Evolutionary conservation across 1,140 invertebrate species (phyloP), one percentile per base, ranked within the genome.

Genomic region (Druon quercuslanigerum): DNA sequence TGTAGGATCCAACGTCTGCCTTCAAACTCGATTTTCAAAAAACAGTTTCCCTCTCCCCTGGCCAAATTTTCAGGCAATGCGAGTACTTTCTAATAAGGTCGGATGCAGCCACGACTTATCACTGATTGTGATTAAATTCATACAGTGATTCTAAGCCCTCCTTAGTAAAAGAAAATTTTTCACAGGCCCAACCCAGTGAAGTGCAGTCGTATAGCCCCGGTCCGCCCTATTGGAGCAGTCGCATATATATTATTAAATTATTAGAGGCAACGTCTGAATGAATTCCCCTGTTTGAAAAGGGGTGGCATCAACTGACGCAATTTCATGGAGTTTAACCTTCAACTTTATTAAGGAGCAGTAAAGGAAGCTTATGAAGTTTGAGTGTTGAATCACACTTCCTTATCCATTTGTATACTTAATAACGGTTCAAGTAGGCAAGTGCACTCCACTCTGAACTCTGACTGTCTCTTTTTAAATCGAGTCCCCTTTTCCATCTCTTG

Each of bases 261-360:
- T 16, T 66, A 40, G 60, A 12, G 25, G 40, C 40, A 33, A 66
- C 33, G 60, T 40, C 25, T 16, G 14, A 40, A 40, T 33, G 25
- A 40, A 66, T 33, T n/a, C 54, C 40, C 13, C 7, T 66, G 60
- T 66, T 66, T 66, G 60, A 66, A 25, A 25, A 66, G 60, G 51
- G 51, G 81, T 73, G 72, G 77, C 79, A 77, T 85, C 87, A 88
- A 89, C 82, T 84, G 80, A 83, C 81, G 82, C 86, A 89, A 90
- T 90, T 90, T 89, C 85, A 87, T 87, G 86, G 86, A 87, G n/a
- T 89, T 90, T 89, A 89, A 86, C 87, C 85, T 89, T 90, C 84
- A 89, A 90, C 85, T 90, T 89, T 83, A 88, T 87, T 88, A 90
- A 88, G 87, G 78, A 80, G 82, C 79, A 74, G 79, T 78, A 71